Evolutionary conservation across 1,140 invertebrate species (phyloP), one percentile per base, ranked within the genome.

Genomic region (Drosophila setifemur): DNA sequence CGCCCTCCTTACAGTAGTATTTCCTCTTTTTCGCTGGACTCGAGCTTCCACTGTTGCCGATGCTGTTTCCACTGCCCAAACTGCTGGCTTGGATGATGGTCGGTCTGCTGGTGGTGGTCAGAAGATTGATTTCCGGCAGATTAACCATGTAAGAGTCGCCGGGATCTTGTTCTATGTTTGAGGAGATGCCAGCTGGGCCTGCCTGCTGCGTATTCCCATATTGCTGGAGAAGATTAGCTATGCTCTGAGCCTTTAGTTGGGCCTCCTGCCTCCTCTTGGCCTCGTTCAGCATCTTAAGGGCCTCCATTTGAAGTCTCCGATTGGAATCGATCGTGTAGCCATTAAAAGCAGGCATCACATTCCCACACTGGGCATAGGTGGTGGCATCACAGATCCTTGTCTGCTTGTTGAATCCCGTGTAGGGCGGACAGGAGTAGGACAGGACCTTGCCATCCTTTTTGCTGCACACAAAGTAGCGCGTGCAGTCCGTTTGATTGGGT

Each of bases 391-490:
- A 93, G 2, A 91, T 88, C 50, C 89, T 88, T 7, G 85, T 90
- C 19, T 89, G 75, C 31, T 75, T 52, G 57, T 92, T 93, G 45
- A 93, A 93, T 0, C 90, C 92, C 0, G 92, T 92, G 11, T 91
- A 89, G 4, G 81, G 68, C 0, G 92, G 92, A 70, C 92, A 93
- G 2, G 88, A 87, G 58, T 92, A 92, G 23, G 91, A 89, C 0
- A 89, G 44, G 0, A 92, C 71, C 35, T 85, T 81, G 14, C 91
- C 90, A 25, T 82, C 89, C 66, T 90, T 90, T 14, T 91, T 90
- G 49, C 91, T 91, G 52, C 92, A 93, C 0, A 89, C 90, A 49
- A 92, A 92, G 55, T 93, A 93, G n/a, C 88, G 91, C 0, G 78
- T 90, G 37, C 92, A 93, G 44, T 92, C 90, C 0, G 91, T 92